phyloP scores from a whole-genome alignment of 2,797 vertebrate genomes.

The Mallotus villosus region DNA sequence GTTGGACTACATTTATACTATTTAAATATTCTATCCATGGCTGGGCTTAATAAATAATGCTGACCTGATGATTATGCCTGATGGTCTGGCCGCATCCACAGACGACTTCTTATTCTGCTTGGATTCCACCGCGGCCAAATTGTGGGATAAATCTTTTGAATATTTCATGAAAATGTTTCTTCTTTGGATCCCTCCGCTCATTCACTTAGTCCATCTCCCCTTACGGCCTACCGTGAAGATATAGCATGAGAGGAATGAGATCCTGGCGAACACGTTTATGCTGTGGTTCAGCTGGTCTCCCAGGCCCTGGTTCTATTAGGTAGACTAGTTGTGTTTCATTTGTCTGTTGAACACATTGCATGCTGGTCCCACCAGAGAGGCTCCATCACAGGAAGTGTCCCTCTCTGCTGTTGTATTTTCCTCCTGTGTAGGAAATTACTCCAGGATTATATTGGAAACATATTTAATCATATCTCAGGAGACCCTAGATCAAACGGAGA shows the following conservation, averaged over 20 bases:
- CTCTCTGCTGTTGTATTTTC: neutral
- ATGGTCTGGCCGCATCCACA: slow-evolving; percentile 12
- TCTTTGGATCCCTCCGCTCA: slow-evolving; percentile 23
- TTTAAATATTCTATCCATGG: slow-evolving; percentile 1
- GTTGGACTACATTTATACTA: neutral
- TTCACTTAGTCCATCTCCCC: slow-evolving; percentile 33
- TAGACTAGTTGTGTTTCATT: neutral
- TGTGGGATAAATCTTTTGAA: slow-evolving; percentile 52
- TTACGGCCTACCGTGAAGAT: slow-evolving; percentile 33
- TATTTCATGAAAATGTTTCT: slow-evolving; percentile 58
- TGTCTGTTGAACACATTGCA: neutral
- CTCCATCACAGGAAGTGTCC: slow-evolving; percentile 14
- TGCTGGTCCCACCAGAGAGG: slow-evolving; percentile 10
- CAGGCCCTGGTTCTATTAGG: slow-evolving; percentile 5
- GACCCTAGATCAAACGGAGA: slow-evolving; percentile 7
- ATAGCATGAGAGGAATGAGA: slow-evolving; percentile 17
- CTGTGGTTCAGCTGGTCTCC: slow-evolving; percentile 5
- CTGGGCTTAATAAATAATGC: slow-evolving; percentile 28
- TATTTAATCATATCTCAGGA: slow-evolving; percentile 10
- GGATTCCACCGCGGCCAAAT: slow-evolving; percentile 23
- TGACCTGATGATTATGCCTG: slow-evolving; percentile 33
- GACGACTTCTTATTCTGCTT: slow-evolving; percentile 18
- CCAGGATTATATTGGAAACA: slow-evolving; percentile 1
- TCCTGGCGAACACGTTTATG: slow-evolving; percentile 11
- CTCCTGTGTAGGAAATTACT: slow-evolving; percentile 3